Base-by-base conservation (phyloP, 2,797 vertebrate genomes). In the Bradypus variegatus region DNA sequence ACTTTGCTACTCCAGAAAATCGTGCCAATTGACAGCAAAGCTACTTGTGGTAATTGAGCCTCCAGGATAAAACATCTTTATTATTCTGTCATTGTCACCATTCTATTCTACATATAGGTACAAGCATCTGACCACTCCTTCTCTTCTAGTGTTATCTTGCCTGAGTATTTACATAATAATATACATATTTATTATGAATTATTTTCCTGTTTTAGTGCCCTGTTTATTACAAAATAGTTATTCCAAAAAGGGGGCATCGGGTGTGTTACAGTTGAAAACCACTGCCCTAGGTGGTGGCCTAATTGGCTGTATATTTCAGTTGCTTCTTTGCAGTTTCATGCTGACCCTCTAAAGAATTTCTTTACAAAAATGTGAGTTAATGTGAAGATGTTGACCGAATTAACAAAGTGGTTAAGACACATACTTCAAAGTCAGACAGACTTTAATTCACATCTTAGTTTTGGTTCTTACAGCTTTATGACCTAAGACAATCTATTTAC, bases 381-480 rank as follows among this genome's bases (percentile, higher is more conserved):
- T 0, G 0, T 76, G 83, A 95, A 94, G 75, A 76, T 65, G 41
- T 88, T 93, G 83, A 83, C 84, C 83, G 65, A 84, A 90, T 95
- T 82, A 94, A 84, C 65, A 62, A 65, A 90, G 64, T 75, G 58
- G 76, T 88, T 90, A 75, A 90, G 79, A 72, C 48, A 70, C 9
- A 38, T 76, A 72, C n/a, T 91, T 79, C 2, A 10, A 75, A 86
- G 58, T 78, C 81, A 91, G 65, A 76, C 48, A 90, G 78, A 48
- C 86, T 86, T 79, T 65, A 86, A 83, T 75, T 94, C 80, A 77
- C 38, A 48, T 88, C 38, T 86, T 86, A 89, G 67, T 86, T 90
- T 72, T 88, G 67, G 76, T 64, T 48, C 78, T 91, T 86, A 86
- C 3, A 85, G 79, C 88, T 62, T 3, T 67, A n/a, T 88, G 82